A percentile compares a stretch with the other conserved stretches of the same genome.
Evolutionary conservation across 2,888 invertebrate species (phyloP).

Genomic region (Papilio demoleus): DNA sequence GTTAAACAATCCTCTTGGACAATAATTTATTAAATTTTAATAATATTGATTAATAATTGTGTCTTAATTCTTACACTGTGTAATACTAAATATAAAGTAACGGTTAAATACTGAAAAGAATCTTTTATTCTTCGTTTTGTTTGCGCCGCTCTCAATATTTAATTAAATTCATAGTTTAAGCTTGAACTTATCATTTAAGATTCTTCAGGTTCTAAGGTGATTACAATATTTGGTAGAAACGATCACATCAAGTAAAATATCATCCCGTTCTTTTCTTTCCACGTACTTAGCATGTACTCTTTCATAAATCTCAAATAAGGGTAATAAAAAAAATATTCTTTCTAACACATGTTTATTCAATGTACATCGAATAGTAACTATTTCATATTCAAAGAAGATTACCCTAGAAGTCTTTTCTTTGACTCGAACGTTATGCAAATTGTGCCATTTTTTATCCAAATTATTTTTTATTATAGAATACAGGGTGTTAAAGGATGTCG

Average conservation of each 20-base stretch:
- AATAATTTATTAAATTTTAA: conserved; percentile 44
- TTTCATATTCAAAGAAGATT: conserved; percentile 65
- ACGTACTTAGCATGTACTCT: no score
- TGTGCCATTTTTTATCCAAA: not conserved
- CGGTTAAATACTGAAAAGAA: no score
- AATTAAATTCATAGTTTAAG: no score
- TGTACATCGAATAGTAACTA: conserved; percentile 76
- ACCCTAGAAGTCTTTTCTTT: conserved; percentile 58
- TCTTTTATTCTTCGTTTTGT: no score
- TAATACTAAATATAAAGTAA: no score
- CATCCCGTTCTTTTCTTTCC: no score
- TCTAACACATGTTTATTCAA: conserved; percentile 71
- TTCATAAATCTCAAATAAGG: no score
- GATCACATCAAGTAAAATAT: no score
- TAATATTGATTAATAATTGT: conserved; percentile 11
- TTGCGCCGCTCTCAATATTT: no score
- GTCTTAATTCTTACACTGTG: not conserved
- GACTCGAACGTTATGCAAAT: conserved; percentile 45
- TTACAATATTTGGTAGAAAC: no score
- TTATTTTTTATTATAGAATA: not conserved
- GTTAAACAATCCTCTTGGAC: conserved; percentile 79
- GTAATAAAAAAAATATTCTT: conserved; percentile 39
- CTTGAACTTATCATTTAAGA: no score
- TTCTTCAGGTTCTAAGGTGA: no score
- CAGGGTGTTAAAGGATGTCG: not conserved